Conservation (phyloP, 2,888 invertebrate species). For the Rhaphigaster nebulosa region DNA sequence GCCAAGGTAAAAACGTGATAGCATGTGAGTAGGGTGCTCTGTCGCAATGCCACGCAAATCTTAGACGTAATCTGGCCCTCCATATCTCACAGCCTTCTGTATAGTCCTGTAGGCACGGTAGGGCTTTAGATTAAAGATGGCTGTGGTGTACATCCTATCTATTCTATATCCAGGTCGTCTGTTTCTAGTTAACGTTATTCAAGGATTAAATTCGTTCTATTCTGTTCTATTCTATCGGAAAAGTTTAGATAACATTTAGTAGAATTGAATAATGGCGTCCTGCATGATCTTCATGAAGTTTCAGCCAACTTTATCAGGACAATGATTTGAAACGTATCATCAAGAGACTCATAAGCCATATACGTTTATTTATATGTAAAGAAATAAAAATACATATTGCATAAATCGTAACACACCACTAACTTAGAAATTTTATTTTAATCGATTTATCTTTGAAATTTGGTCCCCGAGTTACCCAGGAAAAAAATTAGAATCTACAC, state of each 20-base stretch:
- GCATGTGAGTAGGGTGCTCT: neutral
- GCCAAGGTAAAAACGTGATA: neutral
- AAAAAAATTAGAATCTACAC: too few relatives aligned
- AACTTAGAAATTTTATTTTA: too few relatives aligned
- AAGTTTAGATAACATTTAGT: neutral
- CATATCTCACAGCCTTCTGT: slow-evolving; percentile 1
- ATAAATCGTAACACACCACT: too few relatives aligned
- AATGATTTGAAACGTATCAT: too few relatives aligned
- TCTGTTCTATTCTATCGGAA: neutral
- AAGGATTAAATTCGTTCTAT: too few relatives aligned
- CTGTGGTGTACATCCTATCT: neutral
- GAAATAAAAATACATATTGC: too few relatives aligned
- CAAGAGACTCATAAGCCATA: too few relatives aligned
- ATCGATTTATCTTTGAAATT: too few relatives aligned
- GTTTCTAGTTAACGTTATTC: neutral
- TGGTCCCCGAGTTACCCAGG: too few relatives aligned
- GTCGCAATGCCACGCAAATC: neutral
- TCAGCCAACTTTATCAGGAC: too few relatives aligned
- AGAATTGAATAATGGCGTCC: neutral
- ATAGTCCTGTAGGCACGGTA: neutral
- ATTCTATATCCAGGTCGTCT: slow-evolving; percentile 6
- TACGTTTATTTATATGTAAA: too few relatives aligned
- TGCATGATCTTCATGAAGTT: neutral
- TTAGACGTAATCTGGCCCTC: neutral
- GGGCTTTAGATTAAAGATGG: neutral